Evolutionary conservation across 2,113 vertebrate genomes (phyloP), one percentile per base, ranked within the genome.

Genomic region (Corynorhinus townsendii): DNA sequence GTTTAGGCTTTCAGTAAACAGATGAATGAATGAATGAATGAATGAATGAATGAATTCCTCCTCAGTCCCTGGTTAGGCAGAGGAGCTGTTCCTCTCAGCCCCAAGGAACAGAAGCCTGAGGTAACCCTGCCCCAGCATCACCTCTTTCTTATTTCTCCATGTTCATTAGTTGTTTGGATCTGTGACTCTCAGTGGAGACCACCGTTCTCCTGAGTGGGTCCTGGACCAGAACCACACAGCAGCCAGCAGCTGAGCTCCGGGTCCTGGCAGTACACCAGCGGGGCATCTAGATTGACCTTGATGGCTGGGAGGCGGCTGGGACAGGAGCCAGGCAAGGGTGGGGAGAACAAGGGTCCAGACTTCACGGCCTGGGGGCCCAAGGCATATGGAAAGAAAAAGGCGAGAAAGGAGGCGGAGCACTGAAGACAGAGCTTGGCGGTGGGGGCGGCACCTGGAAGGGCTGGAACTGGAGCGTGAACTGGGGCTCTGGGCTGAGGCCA

Each of bases 281-380:
- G 76, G 98, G 96, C 86, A 97, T 99, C 89, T 99, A 98, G 99
- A 98, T 98, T 7, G 98, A 99, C 97, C 98, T 98, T 47, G 98
- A 15, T 62, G 49, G 26, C 52, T 11, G 85, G 52, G 45, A 40
- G 33, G 59, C 62, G 68, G n/a, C 0, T 38, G 76, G n/a, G 56
- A 62, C 43, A 75, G 64, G 72, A 87, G 45, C 24, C 85, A 5
- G 40, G 52, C 28, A 87, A 66, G 54, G 14, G 16, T 24, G 10
- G 45, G 43, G 79, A 56, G 22, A 68, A 33, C 1, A 19, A 40
- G 30, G 26, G 16, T 40, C 24, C 47, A n/a, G 66, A 89, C 40
- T 56, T 81, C 73, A 40, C 22, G 49, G 15, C 4, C 45, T 43
- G 43, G n/a, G n/a, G 56, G n/a, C 26, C 35, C 75, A 47, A 86